Base-by-base conservation (phyloP, 2,797 vertebrate genomes). In the Astyanax mexicanus region DNA sequence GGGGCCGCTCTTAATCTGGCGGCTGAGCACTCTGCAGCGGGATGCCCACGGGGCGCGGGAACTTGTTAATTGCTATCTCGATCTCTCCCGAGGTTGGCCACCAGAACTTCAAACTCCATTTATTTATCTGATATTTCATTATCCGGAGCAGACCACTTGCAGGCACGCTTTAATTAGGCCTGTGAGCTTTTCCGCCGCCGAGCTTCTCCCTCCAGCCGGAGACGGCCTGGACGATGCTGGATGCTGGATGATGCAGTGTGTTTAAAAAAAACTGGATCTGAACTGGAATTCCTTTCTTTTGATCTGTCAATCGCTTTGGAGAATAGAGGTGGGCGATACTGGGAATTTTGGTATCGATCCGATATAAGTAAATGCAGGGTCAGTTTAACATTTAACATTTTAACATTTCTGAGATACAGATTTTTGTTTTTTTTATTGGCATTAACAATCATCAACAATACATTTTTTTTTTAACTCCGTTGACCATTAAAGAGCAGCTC, bases 11-110 rank as follows among this genome's bases (percentile, higher is more conserved):
- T 87, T 90, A 86, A 89, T 89, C 86, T 83, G 76, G 64, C 76
- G 78, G 54, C 60, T 58, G 78, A 81, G 80, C 74, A 78, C 75
- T 86, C 68, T 9, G 44, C 40, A 84, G 81, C 77, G 67, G 86
- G 77, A 85, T 86, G 80, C 69, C 86, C 23, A 68, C 67, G 9
- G 74, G 86, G 84, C 78, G 54, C 42, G 65, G 81, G 80, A 86
- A 89, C 86, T 86, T 85, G 84, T 89, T 92, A 90, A 93, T 89
- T 91, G 88, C 90, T 87, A 91, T 88, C 84, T 79, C 57, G 66
- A 87, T 85, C 79, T 51, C 87, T 87, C 88, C 81, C 19, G 89
- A 86, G 86, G 75, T 74, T 29, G 23, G 74, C 83, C 69, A 68
- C 80, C 69, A 27, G 51, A 86, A 88, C 84, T 81, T 87, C 80